Percentiles rank a stretch among this genome's conserved stretches.
Evolutionary conservation across 2,113 vertebrate genomes (phyloP).

Genomic region (Cephalopholis sonnerati): DNA sequence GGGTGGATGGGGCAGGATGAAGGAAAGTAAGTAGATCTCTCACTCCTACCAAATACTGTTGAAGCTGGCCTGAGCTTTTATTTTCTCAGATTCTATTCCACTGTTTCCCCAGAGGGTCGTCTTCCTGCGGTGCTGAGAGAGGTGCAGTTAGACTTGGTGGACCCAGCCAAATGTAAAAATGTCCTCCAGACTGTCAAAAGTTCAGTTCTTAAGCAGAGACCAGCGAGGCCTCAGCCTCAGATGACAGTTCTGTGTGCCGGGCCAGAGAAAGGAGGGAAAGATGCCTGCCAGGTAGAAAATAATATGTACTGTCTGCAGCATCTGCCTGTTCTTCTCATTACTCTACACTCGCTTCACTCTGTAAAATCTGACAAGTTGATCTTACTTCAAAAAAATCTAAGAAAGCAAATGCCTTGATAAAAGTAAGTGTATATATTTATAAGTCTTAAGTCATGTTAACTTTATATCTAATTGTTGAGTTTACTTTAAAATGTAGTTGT

Average conservation of each 20-base stretch:
- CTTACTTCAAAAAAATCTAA: too few relatives aligned
- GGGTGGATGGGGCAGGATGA: conserved; percentile 88
- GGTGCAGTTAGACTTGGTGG: conserved; percentile 88
- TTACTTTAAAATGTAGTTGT: too few relatives aligned
- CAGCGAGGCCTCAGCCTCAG: conserved; percentile 20
- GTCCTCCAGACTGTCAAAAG: conserved; percentile 83
- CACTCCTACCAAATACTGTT: neutral
- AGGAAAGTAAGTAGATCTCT: conserved; percentile 83
- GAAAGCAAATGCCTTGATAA: too few relatives aligned
- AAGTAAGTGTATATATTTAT: too few relatives aligned
- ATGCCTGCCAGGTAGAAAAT: conserved; percentile 90
- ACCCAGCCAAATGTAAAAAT: conserved; percentile 80
- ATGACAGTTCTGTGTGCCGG: conserved; percentile 89
- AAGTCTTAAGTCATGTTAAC: too few relatives aligned
- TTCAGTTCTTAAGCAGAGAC: conserved; percentile 23
- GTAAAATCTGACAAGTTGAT: too few relatives aligned
- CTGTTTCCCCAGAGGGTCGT: conserved; percentile 80
- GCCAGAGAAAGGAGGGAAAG: conserved; percentile 88
- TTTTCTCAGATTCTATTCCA: neutral
- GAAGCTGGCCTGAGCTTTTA: neutral
- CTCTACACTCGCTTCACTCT: too few relatives aligned
- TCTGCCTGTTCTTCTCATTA: neutral
- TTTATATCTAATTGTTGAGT: too few relatives aligned
- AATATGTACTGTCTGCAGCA: neutral
- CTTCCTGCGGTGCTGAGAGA: conserved; percentile 84